phyloP scores from a whole-genome alignment of 2,888 invertebrate species.

The Leucozona laternaria region DNA sequence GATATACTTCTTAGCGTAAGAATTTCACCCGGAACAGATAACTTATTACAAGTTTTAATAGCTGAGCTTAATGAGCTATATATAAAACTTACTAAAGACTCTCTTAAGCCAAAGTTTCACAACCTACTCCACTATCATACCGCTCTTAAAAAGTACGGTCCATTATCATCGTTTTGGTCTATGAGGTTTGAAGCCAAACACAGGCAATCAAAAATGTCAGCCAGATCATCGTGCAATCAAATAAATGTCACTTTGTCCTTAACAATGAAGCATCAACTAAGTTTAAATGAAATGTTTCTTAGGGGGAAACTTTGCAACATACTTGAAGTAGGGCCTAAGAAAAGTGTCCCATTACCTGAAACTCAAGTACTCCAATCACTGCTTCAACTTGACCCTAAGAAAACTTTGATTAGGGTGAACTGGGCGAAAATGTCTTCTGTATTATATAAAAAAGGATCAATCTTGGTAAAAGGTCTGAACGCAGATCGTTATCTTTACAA shows the following conservation, averaged over 20 bases:
- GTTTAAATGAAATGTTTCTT: not conserved
- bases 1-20: slow-evolving; percentile 5
- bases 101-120: no score
- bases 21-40: not conserved
- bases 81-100: no score
- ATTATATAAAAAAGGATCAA: not conserved
- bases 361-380: not conserved
- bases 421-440: not conserved
- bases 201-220: no score
- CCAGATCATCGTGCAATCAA: no score
- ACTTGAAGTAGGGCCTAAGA: not conserved
- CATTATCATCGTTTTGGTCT: no score
- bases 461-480: not conserved
- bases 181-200: no score
- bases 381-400: no score
- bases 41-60: not conserved
- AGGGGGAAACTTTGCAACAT: not conserved
- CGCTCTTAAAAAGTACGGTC: no score
- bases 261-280: slow-evolving; percentile 10
- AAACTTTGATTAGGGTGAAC: not conserved
- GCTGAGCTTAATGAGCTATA: no score
- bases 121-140: no score
- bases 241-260: not conserved
- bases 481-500: not conserved
- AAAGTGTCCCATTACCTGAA: not conserved